A percentile compares a stretch with the other conserved stretches of the same genome.
These are phyloP conservation scores for Stegodyphus dumicola DNA, from an alignment of 1,140 invertebrate species.

Conservation along the genomic window DNA sequence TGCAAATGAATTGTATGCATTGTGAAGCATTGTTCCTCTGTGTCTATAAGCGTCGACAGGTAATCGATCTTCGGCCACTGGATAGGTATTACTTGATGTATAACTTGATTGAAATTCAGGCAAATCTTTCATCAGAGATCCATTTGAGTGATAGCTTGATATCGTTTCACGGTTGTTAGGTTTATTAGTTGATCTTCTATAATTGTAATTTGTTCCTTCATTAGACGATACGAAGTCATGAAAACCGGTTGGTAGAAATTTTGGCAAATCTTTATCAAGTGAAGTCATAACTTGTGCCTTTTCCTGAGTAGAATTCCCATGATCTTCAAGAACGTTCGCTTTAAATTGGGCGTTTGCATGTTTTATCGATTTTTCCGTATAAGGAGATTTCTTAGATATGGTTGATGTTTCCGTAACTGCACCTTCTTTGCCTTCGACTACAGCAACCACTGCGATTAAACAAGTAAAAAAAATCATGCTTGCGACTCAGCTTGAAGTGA, in stretches of 20 bases:
- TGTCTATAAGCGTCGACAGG: neutral
- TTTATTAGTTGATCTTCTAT: neutral
- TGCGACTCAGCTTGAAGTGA: too few relatives aligned
- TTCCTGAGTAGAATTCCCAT: too few relatives aligned
- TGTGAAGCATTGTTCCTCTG: neutral
- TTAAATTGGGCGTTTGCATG: too few relatives aligned
- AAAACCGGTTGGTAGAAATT: constrained; percentile 14
- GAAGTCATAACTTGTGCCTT: too few relatives aligned
- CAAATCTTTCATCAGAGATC: neutral
- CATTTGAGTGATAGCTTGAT: too few relatives aligned
- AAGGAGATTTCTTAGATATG: too few relatives aligned
- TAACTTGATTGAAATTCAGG: neutral
- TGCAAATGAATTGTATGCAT: neutral
- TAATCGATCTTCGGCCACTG: constrained; percentile 4
- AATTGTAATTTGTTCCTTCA: constrained; percentile 1
- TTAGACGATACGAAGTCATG: constrained; percentile 44
- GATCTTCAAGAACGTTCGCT: too few relatives aligned
- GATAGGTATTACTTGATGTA: neutral
- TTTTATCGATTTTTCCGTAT: too few relatives aligned
- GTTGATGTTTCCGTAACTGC: too few relatives aligned
- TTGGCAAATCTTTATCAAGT: neutral
- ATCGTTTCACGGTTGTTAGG: neutral
- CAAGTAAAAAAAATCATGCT: too few relatives aligned
- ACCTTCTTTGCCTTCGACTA: too few relatives aligned
- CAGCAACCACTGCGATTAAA: too few relatives aligned